These are phyloP conservation scores for Odobenus rosmarus DNA, from an alignment of 2,113 vertebrate genomes.

Conservation along the genomic window DNA sequence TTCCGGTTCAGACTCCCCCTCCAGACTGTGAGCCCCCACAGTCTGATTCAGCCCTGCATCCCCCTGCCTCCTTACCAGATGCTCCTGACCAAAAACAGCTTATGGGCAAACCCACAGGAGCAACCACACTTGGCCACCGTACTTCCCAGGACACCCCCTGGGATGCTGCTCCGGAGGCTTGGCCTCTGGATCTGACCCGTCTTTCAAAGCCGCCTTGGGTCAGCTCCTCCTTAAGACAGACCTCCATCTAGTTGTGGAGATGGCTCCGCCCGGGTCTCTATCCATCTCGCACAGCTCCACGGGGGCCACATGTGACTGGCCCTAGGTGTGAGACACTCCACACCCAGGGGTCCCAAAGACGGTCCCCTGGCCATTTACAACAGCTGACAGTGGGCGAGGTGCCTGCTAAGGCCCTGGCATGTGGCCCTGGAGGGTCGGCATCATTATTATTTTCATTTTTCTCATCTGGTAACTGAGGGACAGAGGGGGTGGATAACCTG, in stretches of 20 bases:
- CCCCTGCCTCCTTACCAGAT: too few species aligned
- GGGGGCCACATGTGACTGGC: background rate
- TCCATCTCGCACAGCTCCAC: fast-evolving
- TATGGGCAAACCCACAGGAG: fast-evolving
- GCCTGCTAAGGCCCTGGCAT: background rate
- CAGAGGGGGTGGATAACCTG: too few species aligned
- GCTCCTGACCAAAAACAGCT: background rate
- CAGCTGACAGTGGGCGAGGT: fast-evolving
- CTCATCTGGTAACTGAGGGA: too few species aligned
- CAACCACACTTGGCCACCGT: fast-evolving
- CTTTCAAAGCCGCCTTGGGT: background rate
- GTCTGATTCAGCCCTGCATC: too few species aligned
- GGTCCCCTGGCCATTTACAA: fast-evolving
- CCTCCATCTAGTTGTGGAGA: background rate
- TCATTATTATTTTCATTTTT: fast-evolving
- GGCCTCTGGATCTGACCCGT: background rate
- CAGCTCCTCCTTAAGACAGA: background rate
- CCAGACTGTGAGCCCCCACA: background rate
- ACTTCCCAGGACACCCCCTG: background rate
- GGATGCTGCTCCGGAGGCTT: background rate
- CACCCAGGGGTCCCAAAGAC: fast-evolving
- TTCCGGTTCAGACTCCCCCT: background rate
- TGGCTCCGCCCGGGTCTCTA: fast-evolving
- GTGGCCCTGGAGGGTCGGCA: background rate
- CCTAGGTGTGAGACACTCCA: background rate